Percentiles rank a stretch among this genome's conserved stretches.
Evolutionary conservation across 2,888 invertebrate species (phyloP).

Genomic region (Drosophila atripex): DNA sequence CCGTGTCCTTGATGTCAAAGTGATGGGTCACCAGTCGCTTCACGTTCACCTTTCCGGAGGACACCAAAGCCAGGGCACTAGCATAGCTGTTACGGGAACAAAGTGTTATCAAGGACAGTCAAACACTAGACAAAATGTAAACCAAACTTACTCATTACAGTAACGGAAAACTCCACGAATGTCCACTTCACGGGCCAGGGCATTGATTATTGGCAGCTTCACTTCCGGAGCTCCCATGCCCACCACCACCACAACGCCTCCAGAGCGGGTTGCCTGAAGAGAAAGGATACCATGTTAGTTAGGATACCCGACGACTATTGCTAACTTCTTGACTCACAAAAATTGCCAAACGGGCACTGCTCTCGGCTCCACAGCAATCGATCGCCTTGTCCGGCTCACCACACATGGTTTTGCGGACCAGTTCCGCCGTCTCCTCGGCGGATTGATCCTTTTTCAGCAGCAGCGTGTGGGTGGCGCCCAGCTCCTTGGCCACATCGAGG

Average conservation of each 20-base stretch:
- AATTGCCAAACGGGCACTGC: conserved; percentile 90
- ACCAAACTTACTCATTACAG: conserved; percentile 90
- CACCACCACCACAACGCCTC: conserved; percentile 93
- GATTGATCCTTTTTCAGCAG: conserved; percentile 85
- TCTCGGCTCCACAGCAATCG: conserved; percentile 94
- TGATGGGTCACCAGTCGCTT: conserved; percentile 94
- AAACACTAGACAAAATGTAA: not conserved
- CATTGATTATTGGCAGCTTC: conserved; percentile 92
- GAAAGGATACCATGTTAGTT: too few species aligned
- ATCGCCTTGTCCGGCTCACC: conserved; percentile 90
- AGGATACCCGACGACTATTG: too few species aligned
- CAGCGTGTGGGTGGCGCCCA: conserved; percentile 91
- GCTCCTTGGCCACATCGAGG: conserved; percentile 89
- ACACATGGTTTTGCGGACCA: conserved; percentile 87
- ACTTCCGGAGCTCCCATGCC: conserved; percentile 93
- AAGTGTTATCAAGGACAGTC: not conserved
- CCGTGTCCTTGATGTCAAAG: conserved; percentile 90
- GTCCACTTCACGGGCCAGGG: conserved; percentile 94
- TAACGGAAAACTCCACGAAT: conserved; percentile 97
- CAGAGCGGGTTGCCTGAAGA: conserved; percentile 91
- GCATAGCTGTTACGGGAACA: conserved; percentile 88
- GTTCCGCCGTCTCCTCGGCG: conserved; percentile 86
- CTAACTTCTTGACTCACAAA: conserved; percentile 85
- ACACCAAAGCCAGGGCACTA: conserved; percentile 90
- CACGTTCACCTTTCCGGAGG: conserved; percentile 90